Percentiles rank a stretch among this genome's conserved stretches.
Conservation (phyloP, 2,113 vertebrate genomes). For the Zingel zingel region DNA sequence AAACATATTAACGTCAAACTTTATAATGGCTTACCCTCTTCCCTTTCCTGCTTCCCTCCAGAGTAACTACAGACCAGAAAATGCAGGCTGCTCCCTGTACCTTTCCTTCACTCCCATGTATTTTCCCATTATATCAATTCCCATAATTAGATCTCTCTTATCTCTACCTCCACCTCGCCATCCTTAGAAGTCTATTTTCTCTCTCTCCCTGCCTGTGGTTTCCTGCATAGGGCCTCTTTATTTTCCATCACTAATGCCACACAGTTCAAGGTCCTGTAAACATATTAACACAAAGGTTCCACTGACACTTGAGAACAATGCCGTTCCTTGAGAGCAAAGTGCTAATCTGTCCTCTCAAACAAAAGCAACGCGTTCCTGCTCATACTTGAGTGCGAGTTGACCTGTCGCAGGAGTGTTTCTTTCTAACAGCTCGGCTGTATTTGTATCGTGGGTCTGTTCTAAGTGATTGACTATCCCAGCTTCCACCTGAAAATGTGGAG, state of each 20-base stretch:
- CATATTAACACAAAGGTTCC: slow-evolving; percentile 43
- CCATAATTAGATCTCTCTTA: slow-evolving; percentile 12
- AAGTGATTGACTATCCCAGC: slow-evolving; percentile 1
- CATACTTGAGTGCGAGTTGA: slow-evolving; percentile 15
- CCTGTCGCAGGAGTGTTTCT: slow-evolving; percentile 4
- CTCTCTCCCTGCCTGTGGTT: slow-evolving; percentile 13
- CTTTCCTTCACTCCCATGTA: neutral
- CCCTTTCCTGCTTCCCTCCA: slow-evolving; percentile 23
- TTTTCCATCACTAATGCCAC: slow-evolving; percentile 36
- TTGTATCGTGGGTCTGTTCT: slow-evolving; percentile 10
- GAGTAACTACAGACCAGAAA: slow-evolving; percentile 38
- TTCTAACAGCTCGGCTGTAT: slow-evolving; percentile 10
- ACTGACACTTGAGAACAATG: slow-evolving; percentile 17
- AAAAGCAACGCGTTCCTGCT: slow-evolving; percentile 27
- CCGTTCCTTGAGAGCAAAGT: slow-evolving; percentile 19
- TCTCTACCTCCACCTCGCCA: slow-evolving; percentile 20
- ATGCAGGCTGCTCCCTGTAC: neutral
- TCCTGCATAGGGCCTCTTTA: neutral
- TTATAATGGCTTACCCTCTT: slow-evolving; percentile 35
- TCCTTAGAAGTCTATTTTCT: slow-evolving; percentile 13
- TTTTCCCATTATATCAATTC: slow-evolving; percentile 5
- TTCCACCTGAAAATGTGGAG: slow-evolving; percentile 8
- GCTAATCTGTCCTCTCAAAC: slow-evolving; percentile 30
- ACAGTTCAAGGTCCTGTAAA: slow-evolving; percentile 46
- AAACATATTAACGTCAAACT: slow-evolving; percentile 46